Conservation (phyloP, 2,888 invertebrate genomes). For the Plagodis dolabraria region DNA sequence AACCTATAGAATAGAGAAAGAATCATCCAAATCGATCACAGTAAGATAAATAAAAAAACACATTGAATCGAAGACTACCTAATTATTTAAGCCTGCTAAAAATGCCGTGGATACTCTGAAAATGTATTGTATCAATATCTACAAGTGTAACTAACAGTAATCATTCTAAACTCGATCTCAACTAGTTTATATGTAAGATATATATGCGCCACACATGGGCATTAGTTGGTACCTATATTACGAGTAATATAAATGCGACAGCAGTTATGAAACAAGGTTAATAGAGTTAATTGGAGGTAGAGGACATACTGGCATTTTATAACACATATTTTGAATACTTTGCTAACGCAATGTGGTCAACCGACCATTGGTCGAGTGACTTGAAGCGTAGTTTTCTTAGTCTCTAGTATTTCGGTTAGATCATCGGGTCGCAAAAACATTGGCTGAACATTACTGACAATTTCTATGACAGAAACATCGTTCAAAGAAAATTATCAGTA, state of each 20-base stretch:
- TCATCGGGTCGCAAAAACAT: too few species aligned
- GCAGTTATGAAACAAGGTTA: conserved; percentile 39
- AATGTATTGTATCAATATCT: conserved; percentile 12
- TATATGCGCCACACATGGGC: conserved; percentile 7
- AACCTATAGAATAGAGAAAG: too few species aligned
- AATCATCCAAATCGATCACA: too few species aligned
- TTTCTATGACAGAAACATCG: too few species aligned
- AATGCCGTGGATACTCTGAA: neutral
- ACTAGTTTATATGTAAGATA: neutral
- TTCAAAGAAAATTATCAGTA: too few species aligned
- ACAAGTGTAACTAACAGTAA: conserved; percentile 14
- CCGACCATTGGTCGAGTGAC: too few species aligned
- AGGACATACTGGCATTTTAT: conserved; percentile 35
- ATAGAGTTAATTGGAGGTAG: conserved; percentile 39
- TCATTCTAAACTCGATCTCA: neutral
- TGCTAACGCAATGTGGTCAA: conserved; percentile 11
- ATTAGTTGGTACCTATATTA: conserved; percentile 12
- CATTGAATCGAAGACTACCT: too few species aligned
- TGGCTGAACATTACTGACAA: too few species aligned
- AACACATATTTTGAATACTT: conserved; percentile 17
- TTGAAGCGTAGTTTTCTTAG: too few species aligned
- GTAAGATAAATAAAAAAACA: too few species aligned
- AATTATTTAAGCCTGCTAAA: too few species aligned
- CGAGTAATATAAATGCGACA: conserved; percentile 20
- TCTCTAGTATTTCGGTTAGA: too few species aligned